Base-by-base conservation (phyloP, 2,888 invertebrate species). In the Hermaeophaga mercurialis region DNA sequence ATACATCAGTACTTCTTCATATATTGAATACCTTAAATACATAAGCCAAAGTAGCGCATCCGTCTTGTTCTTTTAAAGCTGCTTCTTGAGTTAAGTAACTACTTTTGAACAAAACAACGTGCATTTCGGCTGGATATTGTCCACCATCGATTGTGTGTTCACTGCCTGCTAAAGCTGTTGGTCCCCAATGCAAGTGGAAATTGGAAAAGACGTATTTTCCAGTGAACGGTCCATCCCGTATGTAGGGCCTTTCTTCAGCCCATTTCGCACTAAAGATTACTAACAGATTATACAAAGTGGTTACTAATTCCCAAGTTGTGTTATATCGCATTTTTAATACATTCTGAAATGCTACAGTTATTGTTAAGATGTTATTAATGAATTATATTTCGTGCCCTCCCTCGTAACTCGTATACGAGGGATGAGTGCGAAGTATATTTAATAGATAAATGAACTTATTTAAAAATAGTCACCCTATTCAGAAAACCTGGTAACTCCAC, bases 131-230 rank as follows among this genome's bases (percentile, higher is more conserved):
- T 0, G 87, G 84, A 66, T 81, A 78, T 71, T 75, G 75, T 31
- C 67, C 68, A 15, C 80, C 80, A 59, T 87, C 85, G 0, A 86
- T 75, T 0, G 81, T 79, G 64, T 89, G 88, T 33, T 87, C 87
- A 56, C 86, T 86, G 1, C 88, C 88, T 59, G 81, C 80, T 76
- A 81, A 80, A 70, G 84, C 80, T 57, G 81, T 77, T 0, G 75
- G 66, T 1, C 87, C 87, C 88, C 88, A 88, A 69, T 88, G 87
- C 67, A 88, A 85, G 72, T 88, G 87, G 28, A 86, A 75, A 72
- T 88, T 87, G 0, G 86, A 84, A 46, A 88, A 80, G 0, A 84
- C 76, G 63, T 86, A 87, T 56, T 83, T 84, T 6, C 82, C 82
- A 3, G 75, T 54, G 36, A 88, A 79, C 0, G 85, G 85, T 0